Evolutionary conservation across 2,888 invertebrate species (phyloP).

Genomic region (Amblyjoppa proteus): DNA sequence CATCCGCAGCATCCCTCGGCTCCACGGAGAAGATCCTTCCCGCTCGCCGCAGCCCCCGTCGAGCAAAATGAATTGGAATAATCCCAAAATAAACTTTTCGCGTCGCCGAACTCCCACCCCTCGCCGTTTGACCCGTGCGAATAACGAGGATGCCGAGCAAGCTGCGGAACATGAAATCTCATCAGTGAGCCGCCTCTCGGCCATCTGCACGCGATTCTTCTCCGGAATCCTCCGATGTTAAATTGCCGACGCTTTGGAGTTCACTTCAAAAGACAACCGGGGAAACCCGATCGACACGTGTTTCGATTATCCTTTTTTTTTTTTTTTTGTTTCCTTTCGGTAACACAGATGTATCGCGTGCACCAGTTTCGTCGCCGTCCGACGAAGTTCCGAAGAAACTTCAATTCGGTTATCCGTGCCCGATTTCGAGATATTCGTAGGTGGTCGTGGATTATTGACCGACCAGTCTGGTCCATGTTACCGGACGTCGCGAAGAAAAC

Average conservation of each 20-base stretch:
- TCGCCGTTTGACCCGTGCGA: slow-evolving; percentile 34
- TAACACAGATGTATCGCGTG: not conserved
- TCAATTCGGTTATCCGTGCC: too few relatives aligned
- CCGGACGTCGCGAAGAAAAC: too few relatives aligned
- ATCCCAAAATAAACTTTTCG: slow-evolving; percentile 64
- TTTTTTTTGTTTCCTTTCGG: not conserved
- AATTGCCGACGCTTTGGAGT: slow-evolving; percentile 22
- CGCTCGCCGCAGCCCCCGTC: slow-evolving; percentile 65
- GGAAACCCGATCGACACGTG: slow-evolving; percentile 37
- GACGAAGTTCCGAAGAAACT: too few relatives aligned
- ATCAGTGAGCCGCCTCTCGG: slow-evolving; percentile 43
- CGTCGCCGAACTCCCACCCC: not conserved
- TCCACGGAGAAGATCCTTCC: slow-evolving; percentile 70
- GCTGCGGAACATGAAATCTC: slow-evolving; percentile 48
- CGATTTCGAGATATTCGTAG: too few relatives aligned
- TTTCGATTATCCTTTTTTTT: not conserved
- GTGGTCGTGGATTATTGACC: too few relatives aligned
- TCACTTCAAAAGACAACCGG: slow-evolving; percentile 46
- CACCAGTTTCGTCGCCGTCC: not conserved
- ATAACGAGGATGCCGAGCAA: slow-evolving; percentile 54
- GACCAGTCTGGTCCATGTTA: too few relatives aligned
- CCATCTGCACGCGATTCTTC: slow-evolving; percentile 47
- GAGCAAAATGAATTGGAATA: slow-evolving; percentile 64
- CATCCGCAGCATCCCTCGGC: slow-evolving; percentile 37
- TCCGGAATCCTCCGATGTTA: not conserved